Conservation (phyloP, 2,113 vertebrate species). For the Phylloscopus trochilus region DNA sequence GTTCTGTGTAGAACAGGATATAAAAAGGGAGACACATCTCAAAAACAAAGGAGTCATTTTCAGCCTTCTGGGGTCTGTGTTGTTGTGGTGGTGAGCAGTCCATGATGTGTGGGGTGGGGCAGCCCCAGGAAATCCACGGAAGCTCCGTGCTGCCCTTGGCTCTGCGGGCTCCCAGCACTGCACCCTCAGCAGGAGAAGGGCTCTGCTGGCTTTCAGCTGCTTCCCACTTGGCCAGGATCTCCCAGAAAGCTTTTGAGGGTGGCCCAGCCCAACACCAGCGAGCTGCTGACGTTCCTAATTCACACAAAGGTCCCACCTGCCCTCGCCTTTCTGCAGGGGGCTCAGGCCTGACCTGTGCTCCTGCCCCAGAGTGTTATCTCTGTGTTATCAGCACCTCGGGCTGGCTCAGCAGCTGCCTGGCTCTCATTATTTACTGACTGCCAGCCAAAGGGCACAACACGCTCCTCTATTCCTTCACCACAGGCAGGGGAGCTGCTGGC, state of each 20-base stretch:
- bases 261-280: not conserved
- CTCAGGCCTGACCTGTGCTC: not conserved
- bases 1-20: too few species aligned
- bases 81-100: not conserved
- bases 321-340: rapidly evolving
- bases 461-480: not conserved
- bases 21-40: too few species aligned
- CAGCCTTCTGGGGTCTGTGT: too few species aligned
- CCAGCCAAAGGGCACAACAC: not conserved
- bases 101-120: not conserved
- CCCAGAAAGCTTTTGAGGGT: not conserved
- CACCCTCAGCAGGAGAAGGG: not conserved
- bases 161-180: not conserved
- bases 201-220: not conserved
- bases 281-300: too few species aligned
- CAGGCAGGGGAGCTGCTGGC: not conserved
- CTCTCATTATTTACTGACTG: not conserved
- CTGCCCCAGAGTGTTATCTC: not conserved
- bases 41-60: too few species aligned
- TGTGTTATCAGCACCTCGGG: not conserved
- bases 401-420: not conserved
- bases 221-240: not conserved
- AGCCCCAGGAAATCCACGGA: not conserved
- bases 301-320: not conserved
- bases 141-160: not conserved